These are phyloP conservation scores for Heteractis magnifica DNA, from an alignment of 92 coral and sea anemone species.

Conservation along the genomic window DNA sequence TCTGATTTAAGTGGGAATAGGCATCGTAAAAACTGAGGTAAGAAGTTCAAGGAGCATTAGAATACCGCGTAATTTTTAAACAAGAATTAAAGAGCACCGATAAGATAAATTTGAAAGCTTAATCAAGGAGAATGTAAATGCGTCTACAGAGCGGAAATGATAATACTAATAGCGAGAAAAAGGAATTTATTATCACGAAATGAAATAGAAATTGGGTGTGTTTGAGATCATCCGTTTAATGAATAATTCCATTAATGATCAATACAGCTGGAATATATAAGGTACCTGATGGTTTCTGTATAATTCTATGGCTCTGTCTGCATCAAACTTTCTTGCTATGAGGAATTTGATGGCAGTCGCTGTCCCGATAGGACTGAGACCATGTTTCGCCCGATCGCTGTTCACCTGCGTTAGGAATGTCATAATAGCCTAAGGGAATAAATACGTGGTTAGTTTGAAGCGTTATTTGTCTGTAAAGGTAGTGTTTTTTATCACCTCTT, in stretches of 20 bases:
- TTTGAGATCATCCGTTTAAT: neutral
- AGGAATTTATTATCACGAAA: neutral
- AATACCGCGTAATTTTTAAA: neutral
- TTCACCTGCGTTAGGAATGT: slow-evolving; percentile 72
- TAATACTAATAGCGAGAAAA: neutral
- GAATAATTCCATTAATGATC: neutral
- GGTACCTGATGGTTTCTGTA: slow-evolving; percentile 79
- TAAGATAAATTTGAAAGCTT: neutral
- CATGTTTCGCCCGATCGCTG: slow-evolving; percentile 60
- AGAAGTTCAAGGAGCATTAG: neutral
- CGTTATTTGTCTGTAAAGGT: neutral
- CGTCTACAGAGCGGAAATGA: neutral
- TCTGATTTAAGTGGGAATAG: neutral
- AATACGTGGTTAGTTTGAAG: slow-evolving; percentile 17
- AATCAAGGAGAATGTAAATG: neutral
- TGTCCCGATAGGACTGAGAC: slow-evolving; percentile 84
- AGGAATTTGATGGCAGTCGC: slow-evolving; percentile 86
- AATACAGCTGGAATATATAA: neutral
- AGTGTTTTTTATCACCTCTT: slow-evolving; percentile 13
- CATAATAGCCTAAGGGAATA: slow-evolving; percentile 70
- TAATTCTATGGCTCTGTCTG: slow-evolving; percentile 69
- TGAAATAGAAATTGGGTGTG: neutral
- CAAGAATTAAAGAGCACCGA: neutral
- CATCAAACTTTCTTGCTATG: slow-evolving; percentile 89
- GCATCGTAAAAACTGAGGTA: neutral